Evolutionary conservation across 92 coral and sea anemone species (phyloP), one percentile per base, ranked within the genome.

Genomic region (Porites cylindrica): DNA sequence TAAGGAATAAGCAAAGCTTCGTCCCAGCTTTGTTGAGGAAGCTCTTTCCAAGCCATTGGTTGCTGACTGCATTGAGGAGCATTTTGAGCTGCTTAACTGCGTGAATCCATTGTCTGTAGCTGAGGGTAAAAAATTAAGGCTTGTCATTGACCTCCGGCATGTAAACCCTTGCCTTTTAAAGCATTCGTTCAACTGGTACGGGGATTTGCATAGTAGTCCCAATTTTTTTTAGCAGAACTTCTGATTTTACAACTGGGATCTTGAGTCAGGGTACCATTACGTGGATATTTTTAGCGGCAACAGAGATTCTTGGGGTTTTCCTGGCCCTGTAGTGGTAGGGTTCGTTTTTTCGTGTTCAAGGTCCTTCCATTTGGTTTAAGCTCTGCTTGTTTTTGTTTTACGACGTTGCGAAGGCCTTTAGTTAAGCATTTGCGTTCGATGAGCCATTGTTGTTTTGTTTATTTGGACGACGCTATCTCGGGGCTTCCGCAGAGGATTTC

Each of bases 231-330:
- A 80, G n/a, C 68, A 75, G 47, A 59, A 23, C 11, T 61, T n/a
- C 17, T 90, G 85, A 82, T 90, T 80, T 64, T 84, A 72, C 38
- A 85, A 86, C 1, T 85, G 86, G 90, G 90, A 85, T 26, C 82
- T 89, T 1, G 71, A 89, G 56, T 89, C 85, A 1, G 93, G 90
- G 4, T 90, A 80, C 50, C 87, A 90, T 58, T 90, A 90, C 10
- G 75, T 90, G 9, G 90, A 90, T 67, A 90, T 90, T 51, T 88
- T 7, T 47, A 11, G 1, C 50, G 54, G n/a, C 91, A 75, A 54
- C 81, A 69, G 24, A 75, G 17, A 7, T 82, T 18, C 59, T 60
- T 75, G 52, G 88, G 88, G 1, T 88, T 88, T 70, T 52, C 91
- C 17, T 88, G 88, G 90, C 21, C 75, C 23, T 62, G 52, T 29